Evolutionary conservation across 2,113 vertebrate genomes (phyloP).

Genomic region (Vicugna pacos): DNA sequence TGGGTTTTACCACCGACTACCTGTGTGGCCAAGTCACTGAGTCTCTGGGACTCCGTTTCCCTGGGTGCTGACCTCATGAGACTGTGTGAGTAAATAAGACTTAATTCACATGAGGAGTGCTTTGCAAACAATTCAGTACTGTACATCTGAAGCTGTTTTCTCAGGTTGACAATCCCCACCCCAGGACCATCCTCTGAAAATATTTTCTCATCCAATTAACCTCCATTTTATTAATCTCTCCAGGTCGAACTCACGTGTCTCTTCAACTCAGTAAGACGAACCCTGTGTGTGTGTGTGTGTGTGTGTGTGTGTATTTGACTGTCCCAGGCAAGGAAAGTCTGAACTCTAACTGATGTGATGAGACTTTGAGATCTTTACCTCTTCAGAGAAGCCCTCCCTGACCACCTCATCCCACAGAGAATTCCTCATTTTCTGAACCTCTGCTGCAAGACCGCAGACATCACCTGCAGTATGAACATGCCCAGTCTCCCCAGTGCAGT

Average conservation of each 20-base stretch:
- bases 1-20: background rate
- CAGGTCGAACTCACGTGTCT: background rate
- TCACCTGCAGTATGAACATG: background rate
- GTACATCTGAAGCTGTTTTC: background rate
- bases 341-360: background rate
- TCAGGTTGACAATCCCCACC: background rate
- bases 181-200: background rate
- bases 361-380: background rate
- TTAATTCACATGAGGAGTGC: background rate
- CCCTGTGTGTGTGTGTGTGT: background rate
- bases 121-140: background rate
- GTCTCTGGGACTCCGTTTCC: constrained; percentile 3
- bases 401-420: background rate
- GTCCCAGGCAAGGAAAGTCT: background rate
- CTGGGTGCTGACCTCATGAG: background rate
- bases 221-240: background rate
- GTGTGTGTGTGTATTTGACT: background rate
- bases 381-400: background rate
- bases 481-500: background rate
- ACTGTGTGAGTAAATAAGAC: background rate
- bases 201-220: background rate
- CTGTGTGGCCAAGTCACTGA: background rate
- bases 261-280: background rate
- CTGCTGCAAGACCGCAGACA: background rate
- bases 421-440: background rate